Evolutionary conservation across 30 jellyfish, hydroid and myxozoan genomes (phyloP).

Genomic region (Thelohanellus kitauei): DNA sequence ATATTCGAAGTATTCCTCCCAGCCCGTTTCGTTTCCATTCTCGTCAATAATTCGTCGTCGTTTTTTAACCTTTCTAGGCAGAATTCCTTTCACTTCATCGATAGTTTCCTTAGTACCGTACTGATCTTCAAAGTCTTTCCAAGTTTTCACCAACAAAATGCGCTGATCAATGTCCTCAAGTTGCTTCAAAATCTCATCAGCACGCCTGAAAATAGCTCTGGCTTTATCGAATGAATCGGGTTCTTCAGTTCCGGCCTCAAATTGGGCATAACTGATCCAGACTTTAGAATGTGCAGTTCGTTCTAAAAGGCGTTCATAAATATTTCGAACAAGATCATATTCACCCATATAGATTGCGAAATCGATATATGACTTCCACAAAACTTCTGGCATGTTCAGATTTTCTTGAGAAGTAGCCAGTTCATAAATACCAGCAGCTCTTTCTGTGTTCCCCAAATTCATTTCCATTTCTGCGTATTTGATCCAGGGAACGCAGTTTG

Average conservation of each 20-base stretch:
- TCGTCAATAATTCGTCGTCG: constrained; percentile 13
- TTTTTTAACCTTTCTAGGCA: constrained; percentile 54
- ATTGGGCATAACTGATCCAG: constrained; percentile 67
- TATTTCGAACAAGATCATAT: constrained; percentile 26
- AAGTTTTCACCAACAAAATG: constrained; percentile 44
- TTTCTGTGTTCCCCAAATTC: constrained; percentile 37
- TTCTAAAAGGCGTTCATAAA: constrained; percentile 45
- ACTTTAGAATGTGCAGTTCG: constrained; percentile 77
- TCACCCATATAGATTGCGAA: constrained; percentile 43
- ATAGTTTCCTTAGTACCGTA: constrained; percentile 25
- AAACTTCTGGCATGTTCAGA: constrained; percentile 87
- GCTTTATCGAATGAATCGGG: constrained; percentile 14
- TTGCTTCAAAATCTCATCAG: constrained; percentile 27
- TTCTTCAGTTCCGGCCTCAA: constrained; percentile 21
- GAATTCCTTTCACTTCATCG: constrained; percentile 15
- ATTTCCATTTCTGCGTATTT: constrained; percentile 76
- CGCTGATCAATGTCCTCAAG: constrained; percentile 17
- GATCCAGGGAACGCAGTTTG: constrained; percentile 71
- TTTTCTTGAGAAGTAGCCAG: constrained; percentile 50
- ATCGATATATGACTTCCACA: constrained; percentile 88
- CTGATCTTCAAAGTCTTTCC: constrained; percentile 58
- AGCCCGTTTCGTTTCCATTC: constrained; percentile 51
- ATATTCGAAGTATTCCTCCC: constrained; percentile 93
- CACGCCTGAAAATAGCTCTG: constrained; percentile 32
- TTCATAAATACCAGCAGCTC: constrained; percentile 40